Evolutionary conservation across 2,113 vertebrate species (phyloP), one percentile per base, ranked within the genome.

Genomic region (Helogale parvula): DNA sequence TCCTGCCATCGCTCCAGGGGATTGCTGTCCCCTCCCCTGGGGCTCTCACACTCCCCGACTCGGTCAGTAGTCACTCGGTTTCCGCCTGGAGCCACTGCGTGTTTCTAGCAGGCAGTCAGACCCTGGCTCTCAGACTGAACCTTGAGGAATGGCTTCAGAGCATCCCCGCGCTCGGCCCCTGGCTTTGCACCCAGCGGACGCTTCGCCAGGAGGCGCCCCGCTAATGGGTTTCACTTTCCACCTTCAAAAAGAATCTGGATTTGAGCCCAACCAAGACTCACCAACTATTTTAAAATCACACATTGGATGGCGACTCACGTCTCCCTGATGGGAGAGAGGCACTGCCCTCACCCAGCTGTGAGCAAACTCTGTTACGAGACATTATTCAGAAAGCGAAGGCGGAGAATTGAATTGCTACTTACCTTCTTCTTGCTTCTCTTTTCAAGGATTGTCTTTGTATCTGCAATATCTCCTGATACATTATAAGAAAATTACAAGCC

Each of bases 391-490:
- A 94, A 88, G 13, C 35, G 4, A 21, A 92, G 80, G 45, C 19
- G 17, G 19, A 19, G 80, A 81, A 65, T 0, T 5, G 23, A 27
- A 69, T 6, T 47, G 27, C 71, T 5, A 6, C 65, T 88, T 38
- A 60, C 31, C 52, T 29, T 71, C 38, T 91, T 33, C 7, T 50
- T 0, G 0, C 77, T 90, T 97, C 80, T 98, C 47, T 98, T 94
- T 89, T 85, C 29, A 97, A 99, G 99, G 99, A 35, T 71, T 98
- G 50, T 21, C 98, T 76, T 72, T 93, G 31, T 97, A 97, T 88
- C 92, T 99, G 1, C 1, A 33, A 68, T 94, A 52, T 2, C 50
- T 99, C 94, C 65, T 88, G 81, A 97, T 98, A 52, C 98, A 97
- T 38, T 96, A 60, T 23, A 97, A 95, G 92, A 97, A 98, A 17